Conservation (phyloP, 2,797 vertebrate species). For the Perodicticus potto region DNA sequence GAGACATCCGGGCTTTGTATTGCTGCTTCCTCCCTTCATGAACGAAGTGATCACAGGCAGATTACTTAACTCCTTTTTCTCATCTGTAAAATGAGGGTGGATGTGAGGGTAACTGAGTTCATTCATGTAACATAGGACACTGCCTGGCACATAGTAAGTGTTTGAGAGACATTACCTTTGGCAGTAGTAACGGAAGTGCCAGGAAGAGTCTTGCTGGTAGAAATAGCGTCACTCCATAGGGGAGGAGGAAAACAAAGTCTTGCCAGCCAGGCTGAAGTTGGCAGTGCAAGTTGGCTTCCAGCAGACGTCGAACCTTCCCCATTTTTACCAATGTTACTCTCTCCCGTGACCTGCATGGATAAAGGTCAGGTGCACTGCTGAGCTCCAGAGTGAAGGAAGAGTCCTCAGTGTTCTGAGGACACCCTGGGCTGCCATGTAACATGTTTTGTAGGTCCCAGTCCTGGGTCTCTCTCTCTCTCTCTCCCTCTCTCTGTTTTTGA, state of each 20-base stretch:
- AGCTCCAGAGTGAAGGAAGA: neutral
- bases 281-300: neutral
- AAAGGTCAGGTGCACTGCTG: neutral
- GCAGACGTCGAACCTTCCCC: neutral
- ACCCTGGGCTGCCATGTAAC: neutral
- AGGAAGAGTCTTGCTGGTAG: neutral
- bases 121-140: neutral
- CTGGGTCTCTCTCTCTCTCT: neutral
- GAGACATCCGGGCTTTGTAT: neutral
- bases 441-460: neutral
- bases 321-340: neutral
- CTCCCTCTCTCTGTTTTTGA: neutral
- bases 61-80: neutral
- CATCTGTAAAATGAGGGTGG: neutral
- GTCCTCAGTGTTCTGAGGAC: neutral
- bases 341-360: neutral
- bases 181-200: neutral
- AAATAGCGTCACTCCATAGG: neutral
- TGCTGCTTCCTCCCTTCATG: neutral
- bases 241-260: neutral
- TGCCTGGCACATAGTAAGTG: neutral
- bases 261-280: neutral
- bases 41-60: rapidly evolving
- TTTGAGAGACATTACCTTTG: neutral
- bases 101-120: neutral